Base-by-base conservation (phyloP, 2,888 invertebrate species). In the Leptinotarsa haldemani region DNA sequence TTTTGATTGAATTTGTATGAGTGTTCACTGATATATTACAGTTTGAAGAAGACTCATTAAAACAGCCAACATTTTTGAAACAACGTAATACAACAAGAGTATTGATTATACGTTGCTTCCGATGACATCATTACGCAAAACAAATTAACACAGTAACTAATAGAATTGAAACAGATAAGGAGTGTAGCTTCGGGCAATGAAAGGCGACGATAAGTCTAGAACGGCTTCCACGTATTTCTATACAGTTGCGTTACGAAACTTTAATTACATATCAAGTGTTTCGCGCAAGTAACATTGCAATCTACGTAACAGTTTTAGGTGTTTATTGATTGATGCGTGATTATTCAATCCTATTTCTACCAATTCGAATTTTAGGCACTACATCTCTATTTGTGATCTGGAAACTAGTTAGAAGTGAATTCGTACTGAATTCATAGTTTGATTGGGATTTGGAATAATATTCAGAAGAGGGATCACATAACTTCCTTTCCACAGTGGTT, bases 171-270 rank as follows among this genome's bases (percentile, higher is more conserved):
- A 56, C 71, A 65, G 69, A 69, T 69, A 74, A 71, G 69, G 66
- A 65, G 65, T 69, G 40, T 40, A 22, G 71, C 74, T 63, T 16
- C 40, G 53, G 52, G 74, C 69, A 61, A 74, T 65, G 68, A 71
- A 71, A 68, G 74, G 74, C 74, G 74, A 66, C 74, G 68, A 64
- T 58, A 22, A 65, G 74, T 74, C 74, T 74, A 68, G 68, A 67
- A 70, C 22, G 47, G 56, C 65, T 61, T 61, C 40, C 30, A 30
- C 46, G 65, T 65, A 70, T 70, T 53, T 70, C 56, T 25, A 16
- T 25, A 70, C 30, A 61, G 40, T 16, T 61, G 46, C 50, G 46
- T 64, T 61, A 61, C 40, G 40, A 61, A 61, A 61, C 61, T 22
- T 16, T 71, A 63, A 70, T 70, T 63, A 63, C 46, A 46, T 30